Base-by-base conservation (phyloP, 1,140 invertebrate species). In the Drosophila murphyi region DNA sequence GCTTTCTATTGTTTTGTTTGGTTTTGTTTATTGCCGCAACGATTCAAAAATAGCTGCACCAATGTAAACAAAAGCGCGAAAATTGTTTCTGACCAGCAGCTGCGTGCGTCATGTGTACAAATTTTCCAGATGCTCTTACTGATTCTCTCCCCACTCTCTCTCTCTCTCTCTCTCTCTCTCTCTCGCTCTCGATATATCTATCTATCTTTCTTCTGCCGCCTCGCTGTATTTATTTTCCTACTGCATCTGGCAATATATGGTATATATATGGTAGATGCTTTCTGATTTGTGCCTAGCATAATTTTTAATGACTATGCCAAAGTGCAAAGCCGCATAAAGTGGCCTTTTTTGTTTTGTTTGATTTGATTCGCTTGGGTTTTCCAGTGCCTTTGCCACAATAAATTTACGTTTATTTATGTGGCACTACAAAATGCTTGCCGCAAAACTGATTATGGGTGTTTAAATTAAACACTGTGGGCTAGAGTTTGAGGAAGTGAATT, bases 1-100 rank as follows among this genome's bases (percentile, higher is more conserved):
- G 67, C 54, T 50, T 70, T 77, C 70, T 71, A 79, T 80, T 85
- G 80, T 88, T 82, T 80, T 71, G 69, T 72, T 87, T 86, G 87
- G 80, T 64, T 87, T 88, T 88, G 83, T 88, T 88, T 89, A 88
- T 88, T 76, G 68, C 69, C 61, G 54, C 60, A 71, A 48, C 80
- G 85, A 80, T 88, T 88, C 85, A 80, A 89, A 88, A 88, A 88
- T 88, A 88, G 85, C 83, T 78, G 80, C 78, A 81, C 77, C 72
- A 89, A 88, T 90, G 86, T 88, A 88, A 88, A 88, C 85, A 88
- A 88, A 89, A 89, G 83, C 82, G 74, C 82, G 63, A 78, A 80
- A 73, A 51, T 63, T 61, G 5, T 43, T 74, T 70, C 65, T 74
- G 72, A 74, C 62, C 73, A 69, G 75, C 76, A 85, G 82, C 77